phyloP scores from a whole-genome alignment of 2,888 invertebrate genomes.

The Dyspetes luteomarginatus region DNA sequence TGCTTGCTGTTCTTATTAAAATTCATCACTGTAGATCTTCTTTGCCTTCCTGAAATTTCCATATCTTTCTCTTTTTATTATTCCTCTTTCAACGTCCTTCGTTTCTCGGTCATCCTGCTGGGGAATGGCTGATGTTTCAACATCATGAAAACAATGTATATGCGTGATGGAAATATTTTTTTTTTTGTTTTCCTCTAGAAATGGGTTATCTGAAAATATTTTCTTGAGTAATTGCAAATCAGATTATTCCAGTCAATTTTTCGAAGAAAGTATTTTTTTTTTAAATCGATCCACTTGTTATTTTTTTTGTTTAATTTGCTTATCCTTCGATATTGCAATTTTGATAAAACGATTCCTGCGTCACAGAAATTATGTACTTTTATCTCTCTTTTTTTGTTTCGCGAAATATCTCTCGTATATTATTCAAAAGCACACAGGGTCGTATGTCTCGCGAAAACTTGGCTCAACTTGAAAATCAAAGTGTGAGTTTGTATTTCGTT shows the following conservation, averaged over 20 bases:
- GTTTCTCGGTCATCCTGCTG: background rate
- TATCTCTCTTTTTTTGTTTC: background rate
- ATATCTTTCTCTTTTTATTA: background rate
- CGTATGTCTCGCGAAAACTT: constrained; percentile 4
- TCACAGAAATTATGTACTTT: constrained; percentile 36
- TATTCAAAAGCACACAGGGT: constrained; percentile 14
- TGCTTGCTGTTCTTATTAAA: constrained; percentile 59
- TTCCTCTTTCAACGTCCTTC: background rate
- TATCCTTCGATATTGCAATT: background rate
- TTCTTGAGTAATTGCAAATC: too few relatives aligned
- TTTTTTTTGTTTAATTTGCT: background rate
- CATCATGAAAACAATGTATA: too few relatives aligned
- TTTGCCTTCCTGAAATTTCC: constrained; percentile 14
- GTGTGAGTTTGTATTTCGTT: constrained; percentile 31
- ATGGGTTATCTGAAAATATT: too few relatives aligned
- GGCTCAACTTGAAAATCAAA: constrained; percentile 30
- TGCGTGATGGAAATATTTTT: too few relatives aligned
- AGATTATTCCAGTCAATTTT: too few relatives aligned
- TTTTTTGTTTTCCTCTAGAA: too few relatives aligned
- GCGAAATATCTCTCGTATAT: constrained; percentile 5
- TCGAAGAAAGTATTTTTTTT: background rate
- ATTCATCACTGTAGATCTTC: constrained; percentile 25
- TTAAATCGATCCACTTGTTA: background rate
- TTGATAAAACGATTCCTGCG: background rate
- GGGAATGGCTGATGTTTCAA: too few relatives aligned